Base-by-base conservation (phyloP, 35 echinoderm and acorn worm genomes). In the Holothuria glaberrima region DNA sequence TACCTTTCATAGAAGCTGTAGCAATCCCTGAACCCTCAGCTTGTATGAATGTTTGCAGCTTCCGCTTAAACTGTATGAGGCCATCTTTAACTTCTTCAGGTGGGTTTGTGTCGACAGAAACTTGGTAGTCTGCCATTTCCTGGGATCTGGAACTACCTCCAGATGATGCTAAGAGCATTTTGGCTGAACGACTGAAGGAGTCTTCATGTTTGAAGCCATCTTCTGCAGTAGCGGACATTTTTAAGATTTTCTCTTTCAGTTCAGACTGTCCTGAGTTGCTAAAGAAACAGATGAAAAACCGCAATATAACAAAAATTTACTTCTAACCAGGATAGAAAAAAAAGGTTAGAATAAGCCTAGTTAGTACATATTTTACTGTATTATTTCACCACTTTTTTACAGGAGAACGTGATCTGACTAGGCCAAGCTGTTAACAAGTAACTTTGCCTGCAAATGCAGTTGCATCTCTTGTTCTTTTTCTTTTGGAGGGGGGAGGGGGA, bases 201-300 rank as follows among this genome's bases (percentile, higher is more conserved):
- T 89, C 54, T 45, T 60, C 76, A 82, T 87, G 80, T 66, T 38
- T 46, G 36, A 86, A 82, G 31, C 85, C 90, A 44, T 62, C 66
- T 22, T 92, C 90, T 58, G 94, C 87, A 16, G 84, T 95, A 69
- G 90, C 74, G 0, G 91, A 61, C 72, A 95, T 95, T 48, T 92
- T 91, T 34, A 95, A 44, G 20, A 95, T 91, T 35, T 74, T 62
- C 12, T 79, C 28, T 36, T 95, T 95, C 32, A 95, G 59, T n/a
- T 95, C 90, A 60, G 74, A 35, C 26, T 76, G 45, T 31, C 35
- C 75, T 25, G 48, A 25, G 57, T 58, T 46, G 58, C 89, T 90
- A 20, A 44, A 28, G 50, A 54, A 54, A 54, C 50, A 54, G 13
- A 54, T 54, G 16, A 54, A 54, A 54, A 54, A 2, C 36, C n/a